Conservation (phyloP, 2,797 vertebrate genomes). For the Hippoglossus hippoglossus region DNA sequence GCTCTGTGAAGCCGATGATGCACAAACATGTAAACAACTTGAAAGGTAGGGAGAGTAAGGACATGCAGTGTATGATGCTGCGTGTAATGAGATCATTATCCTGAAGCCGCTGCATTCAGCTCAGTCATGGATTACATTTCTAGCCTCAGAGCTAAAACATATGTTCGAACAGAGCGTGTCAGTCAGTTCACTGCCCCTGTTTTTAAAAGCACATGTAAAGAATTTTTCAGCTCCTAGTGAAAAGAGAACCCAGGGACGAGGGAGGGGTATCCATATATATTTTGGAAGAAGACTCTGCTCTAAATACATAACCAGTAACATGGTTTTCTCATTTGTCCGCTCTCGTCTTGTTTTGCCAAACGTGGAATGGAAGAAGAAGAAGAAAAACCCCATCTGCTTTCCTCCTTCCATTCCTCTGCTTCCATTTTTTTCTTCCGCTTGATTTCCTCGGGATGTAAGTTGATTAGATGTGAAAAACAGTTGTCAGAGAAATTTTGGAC, state of each 20-base stretch:
- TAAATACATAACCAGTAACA: slow-evolving; percentile 46
- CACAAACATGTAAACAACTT: neutral
- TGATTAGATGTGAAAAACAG: slow-evolving; percentile 76
- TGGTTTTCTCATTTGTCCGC: slow-evolving; percentile 48
- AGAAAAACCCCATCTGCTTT: neutral
- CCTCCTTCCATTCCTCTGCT: slow-evolving; percentile 9
- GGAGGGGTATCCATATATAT: neutral
- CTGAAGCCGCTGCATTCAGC: slow-evolving; percentile 12
- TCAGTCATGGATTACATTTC: slow-evolving; percentile 57
- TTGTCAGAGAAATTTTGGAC: slow-evolving; percentile 59
- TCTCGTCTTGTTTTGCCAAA: slow-evolving; percentile 39
- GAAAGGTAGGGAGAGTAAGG: neutral
- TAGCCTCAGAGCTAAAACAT: slow-evolving; percentile 50
- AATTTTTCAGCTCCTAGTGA: slow-evolving; percentile 31
- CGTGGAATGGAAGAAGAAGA: neutral
- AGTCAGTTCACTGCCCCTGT: slow-evolving; percentile 29
- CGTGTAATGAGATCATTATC: neutral
- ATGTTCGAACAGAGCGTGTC: slow-evolving; percentile 40
- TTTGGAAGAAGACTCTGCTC: slow-evolving; percentile 23
- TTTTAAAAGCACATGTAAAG: slow-evolving; percentile 47
- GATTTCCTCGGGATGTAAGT: slow-evolving; percentile 46
- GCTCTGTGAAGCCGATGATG: neutral
- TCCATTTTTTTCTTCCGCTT: slow-evolving; percentile 29
- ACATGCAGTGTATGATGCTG: neutral
- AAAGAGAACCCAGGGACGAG: neutral